Percentiles rank a stretch among this genome's conserved stretches.
Conservation (phyloP, 2,113 vertebrate genomes). For the Trichechus manatus region DNA sequence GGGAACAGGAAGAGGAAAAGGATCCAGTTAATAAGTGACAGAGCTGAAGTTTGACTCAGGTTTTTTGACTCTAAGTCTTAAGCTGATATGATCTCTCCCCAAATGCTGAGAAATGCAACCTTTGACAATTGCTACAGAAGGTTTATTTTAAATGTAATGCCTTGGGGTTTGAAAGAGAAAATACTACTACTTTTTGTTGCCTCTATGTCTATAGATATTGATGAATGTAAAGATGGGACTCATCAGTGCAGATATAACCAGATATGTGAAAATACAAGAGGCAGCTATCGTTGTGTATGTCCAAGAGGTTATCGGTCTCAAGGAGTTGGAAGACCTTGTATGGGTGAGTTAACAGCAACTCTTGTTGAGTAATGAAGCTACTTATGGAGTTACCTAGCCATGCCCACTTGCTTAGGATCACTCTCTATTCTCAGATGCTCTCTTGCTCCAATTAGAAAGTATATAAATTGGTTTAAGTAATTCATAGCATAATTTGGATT, state of each 20-base stretch:
- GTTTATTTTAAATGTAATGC: background rate
- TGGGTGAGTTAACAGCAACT: conserved; percentile 90
- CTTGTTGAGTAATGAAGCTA: background rate
- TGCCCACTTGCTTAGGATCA: background rate
- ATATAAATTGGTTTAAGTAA: background rate
- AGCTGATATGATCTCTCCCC: background rate
- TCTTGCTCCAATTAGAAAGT: background rate
- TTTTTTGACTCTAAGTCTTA: background rate
- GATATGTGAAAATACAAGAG: conserved; percentile 95
- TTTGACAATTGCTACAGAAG: background rate
- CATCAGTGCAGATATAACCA: conserved; percentile 98
- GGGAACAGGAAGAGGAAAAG: background rate
- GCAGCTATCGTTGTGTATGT: conserved; percentile 95
- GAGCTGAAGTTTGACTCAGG: background rate
- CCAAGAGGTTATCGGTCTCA: conserved; percentile 94
- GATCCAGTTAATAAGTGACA: background rate
- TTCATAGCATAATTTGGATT: background rate
- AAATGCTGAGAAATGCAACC: background rate
- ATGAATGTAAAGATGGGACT: conserved; percentile 95
- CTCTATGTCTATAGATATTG: conserved; percentile 90
- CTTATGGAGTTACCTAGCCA: background rate
- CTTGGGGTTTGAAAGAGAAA: conserved; percentile 32
- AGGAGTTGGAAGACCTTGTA: conserved; percentile 92
- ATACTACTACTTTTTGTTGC: conserved; percentile 46
- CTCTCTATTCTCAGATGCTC: background rate